These are phyloP conservation scores for Kryptolebias marmoratus DNA, from an alignment of 2,113 vertebrate species.

Conservation along the genomic window DNA sequence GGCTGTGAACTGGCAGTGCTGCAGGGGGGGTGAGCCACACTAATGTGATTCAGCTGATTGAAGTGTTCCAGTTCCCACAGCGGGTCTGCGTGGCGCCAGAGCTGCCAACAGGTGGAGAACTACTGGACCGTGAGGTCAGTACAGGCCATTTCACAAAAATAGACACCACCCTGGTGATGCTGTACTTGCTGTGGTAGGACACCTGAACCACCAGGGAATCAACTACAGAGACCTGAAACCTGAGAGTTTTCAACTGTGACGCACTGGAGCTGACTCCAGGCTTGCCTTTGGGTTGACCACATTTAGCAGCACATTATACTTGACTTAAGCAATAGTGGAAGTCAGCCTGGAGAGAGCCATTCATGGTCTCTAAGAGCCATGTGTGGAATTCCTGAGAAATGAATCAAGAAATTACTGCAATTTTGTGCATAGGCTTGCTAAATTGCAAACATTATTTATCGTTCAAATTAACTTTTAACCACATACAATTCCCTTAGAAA, in stretches of 20 bases:
- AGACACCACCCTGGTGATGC: slow-evolving; percentile 74
- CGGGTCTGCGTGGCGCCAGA: slow-evolving; percentile 74
- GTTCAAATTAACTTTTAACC: too few relatives aligned
- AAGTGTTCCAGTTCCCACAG: slow-evolving; percentile 73
- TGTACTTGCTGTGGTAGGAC: slow-evolving; percentile 63
- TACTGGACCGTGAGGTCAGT: slow-evolving; percentile 72
- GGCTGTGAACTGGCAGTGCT: slow-evolving; percentile 71
- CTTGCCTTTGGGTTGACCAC: slow-evolving; percentile 77
- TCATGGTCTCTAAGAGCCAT: slow-evolving; percentile 48
- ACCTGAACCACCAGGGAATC: slow-evolving; percentile 73
- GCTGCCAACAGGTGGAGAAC: slow-evolving; percentile 72
- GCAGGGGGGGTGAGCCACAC: slow-evolving; percentile 66
- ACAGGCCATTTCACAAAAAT: slow-evolving; percentile 72
- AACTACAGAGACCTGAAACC: slow-evolving; percentile 37
- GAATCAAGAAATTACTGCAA: too few relatives aligned
- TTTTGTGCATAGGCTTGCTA: too few relatives aligned
- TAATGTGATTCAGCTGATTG: slow-evolving; percentile 69
- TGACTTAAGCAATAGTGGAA: background rate
- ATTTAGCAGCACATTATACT: slow-evolving; percentile 35
- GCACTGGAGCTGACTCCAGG: slow-evolving; percentile 69
- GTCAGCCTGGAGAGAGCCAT: background rate
- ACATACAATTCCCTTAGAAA: too few relatives aligned
- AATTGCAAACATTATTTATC: too few relatives aligned
- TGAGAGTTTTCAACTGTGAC: slow-evolving; percentile 65
- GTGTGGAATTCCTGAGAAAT: slow-evolving; percentile 54